These are phyloP conservation scores for Protonibea diacanthus DNA, from an alignment of 2,797 vertebrate genomes.

Conservation along the genomic window DNA sequence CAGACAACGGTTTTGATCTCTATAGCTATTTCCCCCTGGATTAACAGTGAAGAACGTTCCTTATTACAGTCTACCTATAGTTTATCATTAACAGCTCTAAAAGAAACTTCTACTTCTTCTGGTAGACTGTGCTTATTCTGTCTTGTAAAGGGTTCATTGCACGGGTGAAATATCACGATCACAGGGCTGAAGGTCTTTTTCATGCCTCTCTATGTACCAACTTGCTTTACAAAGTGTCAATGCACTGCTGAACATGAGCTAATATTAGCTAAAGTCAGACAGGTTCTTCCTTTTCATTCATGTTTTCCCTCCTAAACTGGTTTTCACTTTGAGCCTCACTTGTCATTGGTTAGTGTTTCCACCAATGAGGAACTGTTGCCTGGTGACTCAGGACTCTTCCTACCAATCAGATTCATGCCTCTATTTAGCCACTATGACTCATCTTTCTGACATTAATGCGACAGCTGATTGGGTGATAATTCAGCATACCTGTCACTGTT, in stretches of 20 bases:
- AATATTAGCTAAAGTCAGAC: background rate
- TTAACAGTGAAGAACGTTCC: background rate
- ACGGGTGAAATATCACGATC: too few species aligned
- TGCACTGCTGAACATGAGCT: background rate
- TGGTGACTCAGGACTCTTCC: slow-evolving; percentile 52
- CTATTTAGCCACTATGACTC: slow-evolving; percentile 40
- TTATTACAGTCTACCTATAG: background rate
- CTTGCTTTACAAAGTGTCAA: background rate
- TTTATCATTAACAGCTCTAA: background rate
- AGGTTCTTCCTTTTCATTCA: background rate
- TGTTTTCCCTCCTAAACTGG: slow-evolving; percentile 29
- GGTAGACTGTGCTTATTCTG: too few species aligned
- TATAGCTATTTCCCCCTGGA: too few species aligned
- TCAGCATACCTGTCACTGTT: slow-evolving; percentile 37
- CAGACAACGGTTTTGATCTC: too few species aligned
- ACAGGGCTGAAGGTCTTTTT: background rate
- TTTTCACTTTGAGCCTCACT: background rate
- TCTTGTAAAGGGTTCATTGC: too few species aligned
- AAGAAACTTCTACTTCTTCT: background rate
- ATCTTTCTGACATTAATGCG: slow-evolving; percentile 11
- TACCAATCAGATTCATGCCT: slow-evolving; percentile 34
- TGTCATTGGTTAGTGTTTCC: slow-evolving; percentile 32
- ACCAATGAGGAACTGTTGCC: slow-evolving; percentile 68
- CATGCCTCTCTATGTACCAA: background rate
- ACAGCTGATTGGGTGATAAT: slow-evolving; percentile 58